Evolutionary conservation across 2,113 vertebrate genomes (phyloP).

Genomic region (Chamaetylas fuelleborni): DNA sequence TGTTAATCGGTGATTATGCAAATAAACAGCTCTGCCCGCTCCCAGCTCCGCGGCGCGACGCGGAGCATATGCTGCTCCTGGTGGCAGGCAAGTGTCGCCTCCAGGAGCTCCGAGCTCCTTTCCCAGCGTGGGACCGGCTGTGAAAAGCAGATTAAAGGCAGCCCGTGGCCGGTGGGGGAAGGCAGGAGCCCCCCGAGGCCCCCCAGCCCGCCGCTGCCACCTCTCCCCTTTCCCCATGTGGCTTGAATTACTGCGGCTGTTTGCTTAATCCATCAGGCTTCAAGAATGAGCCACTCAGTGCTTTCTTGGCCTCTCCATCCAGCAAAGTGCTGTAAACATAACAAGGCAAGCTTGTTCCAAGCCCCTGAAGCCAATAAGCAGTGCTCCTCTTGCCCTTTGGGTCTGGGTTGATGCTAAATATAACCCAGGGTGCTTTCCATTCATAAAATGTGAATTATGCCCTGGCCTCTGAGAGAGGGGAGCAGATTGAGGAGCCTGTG

Average conservation of each 20-base stretch:
- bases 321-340: neutral
- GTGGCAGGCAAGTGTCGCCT: neutral
- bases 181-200: neutral
- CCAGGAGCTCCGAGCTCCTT: neutral
- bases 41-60: neutral
- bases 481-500: accelerated
- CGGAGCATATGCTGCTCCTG: neutral
- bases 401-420: slow-evolving; percentile 20
- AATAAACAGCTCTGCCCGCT: neutral
- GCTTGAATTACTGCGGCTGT: slow-evolving; percentile 32
- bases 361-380: slow-evolving; percentile 18
- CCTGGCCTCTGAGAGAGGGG: neutral
- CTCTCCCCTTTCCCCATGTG: slow-evolving; percentile 11
- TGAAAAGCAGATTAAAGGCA: neutral
- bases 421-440: slow-evolving; percentile 12
- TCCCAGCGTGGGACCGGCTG: neutral
- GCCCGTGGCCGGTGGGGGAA: neutral
- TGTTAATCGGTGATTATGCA: slow-evolving; percentile 14
- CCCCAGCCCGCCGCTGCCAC: neutral
- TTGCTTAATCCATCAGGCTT: slow-evolving; percentile 36
- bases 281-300: neutral
- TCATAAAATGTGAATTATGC: slow-evolving; percentile 3
- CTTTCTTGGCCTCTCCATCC: slow-evolving; percentile 4
- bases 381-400: neutral
- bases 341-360: slow-evolving; percentile 37